Percentiles rank a stretch among this genome's conserved stretches.
phyloP scores from a whole-genome alignment of 2,113 vertebrate genomes.

The Daphoenositta chrysoptera region DNA sequence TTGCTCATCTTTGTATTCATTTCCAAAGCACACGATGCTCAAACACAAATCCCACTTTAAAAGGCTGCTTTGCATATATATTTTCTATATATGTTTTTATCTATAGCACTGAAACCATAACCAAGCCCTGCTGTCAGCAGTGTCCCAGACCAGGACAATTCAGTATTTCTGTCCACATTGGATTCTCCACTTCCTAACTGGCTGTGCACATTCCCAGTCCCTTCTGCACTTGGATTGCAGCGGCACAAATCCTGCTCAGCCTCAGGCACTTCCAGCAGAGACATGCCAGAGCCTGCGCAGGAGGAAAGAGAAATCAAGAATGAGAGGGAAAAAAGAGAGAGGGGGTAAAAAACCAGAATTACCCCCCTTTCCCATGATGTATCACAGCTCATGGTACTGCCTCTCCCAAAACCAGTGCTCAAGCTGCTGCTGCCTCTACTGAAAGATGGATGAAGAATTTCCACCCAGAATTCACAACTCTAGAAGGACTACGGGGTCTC shows the following conservation, averaged over 20 bases:
- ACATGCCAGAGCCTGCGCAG: neutral
- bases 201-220: neutral
- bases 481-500: neutral
- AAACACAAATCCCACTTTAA: constrained; percentile 12
- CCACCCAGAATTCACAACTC: neutral
- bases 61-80: neutral
- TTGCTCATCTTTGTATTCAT: neutral
- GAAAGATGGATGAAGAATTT: neutral
- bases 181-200: neutral
- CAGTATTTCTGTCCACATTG: neutral
- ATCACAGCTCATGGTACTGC: neutral
- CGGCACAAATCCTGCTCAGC: fast-evolving
- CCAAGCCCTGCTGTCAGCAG: neutral
- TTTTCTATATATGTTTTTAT: neutral
- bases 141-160: neutral
- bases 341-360: neutral
- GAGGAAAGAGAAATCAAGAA: neutral
- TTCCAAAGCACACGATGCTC: neutral
- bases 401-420: neutral
- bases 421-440: neutral
- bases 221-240: neutral
- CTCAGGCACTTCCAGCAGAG: neutral
- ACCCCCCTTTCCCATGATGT: neutral
- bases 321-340: neutral
- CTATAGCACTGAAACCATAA: neutral